phyloP scores from a whole-genome alignment of 2,797 vertebrate genomes.

The Siniperca obscura region DNA sequence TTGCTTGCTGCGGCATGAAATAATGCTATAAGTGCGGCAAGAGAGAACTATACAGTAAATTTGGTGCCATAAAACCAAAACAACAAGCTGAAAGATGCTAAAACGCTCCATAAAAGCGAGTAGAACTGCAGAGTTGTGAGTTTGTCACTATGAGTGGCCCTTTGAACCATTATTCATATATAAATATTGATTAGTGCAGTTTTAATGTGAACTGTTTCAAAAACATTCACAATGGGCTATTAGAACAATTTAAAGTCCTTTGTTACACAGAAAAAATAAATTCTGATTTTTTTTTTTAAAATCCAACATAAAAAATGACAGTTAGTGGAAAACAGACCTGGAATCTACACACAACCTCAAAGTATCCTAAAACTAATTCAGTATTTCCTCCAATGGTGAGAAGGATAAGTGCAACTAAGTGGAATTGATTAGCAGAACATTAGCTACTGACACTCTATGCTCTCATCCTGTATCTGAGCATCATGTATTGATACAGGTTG shows the following conservation, averaged over 20 bases:
- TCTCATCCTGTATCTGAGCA: not conserved
- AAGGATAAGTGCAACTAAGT: not conserved
- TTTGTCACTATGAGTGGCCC: too few relatives aligned
- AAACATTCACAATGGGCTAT: too few relatives aligned
- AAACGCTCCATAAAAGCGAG: too few relatives aligned
- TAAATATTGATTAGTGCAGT: too few relatives aligned
- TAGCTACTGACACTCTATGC: not conserved
- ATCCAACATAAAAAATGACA: not conserved
- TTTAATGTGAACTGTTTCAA: not conserved
- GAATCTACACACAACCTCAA: not conserved
- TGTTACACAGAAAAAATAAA: not conserved
- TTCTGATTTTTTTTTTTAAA: not conserved
- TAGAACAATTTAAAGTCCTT: not conserved
- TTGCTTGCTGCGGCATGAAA: too few relatives aligned
- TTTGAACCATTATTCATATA: too few relatives aligned
- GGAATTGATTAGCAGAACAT: not conserved
- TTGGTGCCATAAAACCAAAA: too few relatives aligned
- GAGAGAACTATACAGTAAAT: too few relatives aligned
- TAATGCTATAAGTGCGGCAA: too few relatives aligned
- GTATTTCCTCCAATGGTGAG: not conserved
- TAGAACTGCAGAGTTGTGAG: too few relatives aligned
- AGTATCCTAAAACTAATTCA: not conserved
- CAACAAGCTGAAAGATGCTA: too few relatives aligned
- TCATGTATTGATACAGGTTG: slow-evolving; percentile 6
- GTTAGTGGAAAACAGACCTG: not conserved